Evolutionary conservation across 2,113 vertebrate genomes (phyloP).

Genomic region (Tringa solitaria): DNA sequence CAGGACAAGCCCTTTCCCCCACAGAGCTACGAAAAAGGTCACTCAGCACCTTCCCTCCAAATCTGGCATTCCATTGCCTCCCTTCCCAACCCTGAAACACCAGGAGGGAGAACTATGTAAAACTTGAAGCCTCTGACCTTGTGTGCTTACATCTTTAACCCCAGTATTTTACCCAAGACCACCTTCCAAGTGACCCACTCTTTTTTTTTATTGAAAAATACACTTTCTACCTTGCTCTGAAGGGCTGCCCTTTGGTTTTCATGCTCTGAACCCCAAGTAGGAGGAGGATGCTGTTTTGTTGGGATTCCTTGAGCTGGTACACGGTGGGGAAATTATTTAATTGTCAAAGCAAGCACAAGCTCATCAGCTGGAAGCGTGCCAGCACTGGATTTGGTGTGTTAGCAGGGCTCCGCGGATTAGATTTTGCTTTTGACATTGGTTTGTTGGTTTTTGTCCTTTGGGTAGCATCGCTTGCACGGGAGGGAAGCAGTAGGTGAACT

Average conservation of each 20-base stretch:
- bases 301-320: background rate
- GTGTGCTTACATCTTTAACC: background rate
- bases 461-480: fast-evolving
- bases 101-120: background rate
- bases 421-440: conserved; percentile 9
- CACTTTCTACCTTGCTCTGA: background rate
- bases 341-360: background rate
- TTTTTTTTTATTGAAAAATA: background rate
- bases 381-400: fast-evolving
- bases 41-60: background rate
- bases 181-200: background rate
- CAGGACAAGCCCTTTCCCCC: background rate
- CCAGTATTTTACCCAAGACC: background rate
- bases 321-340: background rate
- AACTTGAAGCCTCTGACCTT: background rate
- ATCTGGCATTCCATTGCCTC: background rate
- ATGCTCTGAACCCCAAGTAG: background rate
- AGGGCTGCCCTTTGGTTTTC: background rate
- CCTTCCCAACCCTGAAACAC: background rate
- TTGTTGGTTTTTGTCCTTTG: background rate
- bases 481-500: background rate
- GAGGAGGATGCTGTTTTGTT: background rate
- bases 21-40: background rate
- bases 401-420: background rate
- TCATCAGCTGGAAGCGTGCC: fast-evolving